Evolutionary conservation across 2,797 vertebrate species (phyloP).

Genomic region (Sandelia bainsii): DNA sequence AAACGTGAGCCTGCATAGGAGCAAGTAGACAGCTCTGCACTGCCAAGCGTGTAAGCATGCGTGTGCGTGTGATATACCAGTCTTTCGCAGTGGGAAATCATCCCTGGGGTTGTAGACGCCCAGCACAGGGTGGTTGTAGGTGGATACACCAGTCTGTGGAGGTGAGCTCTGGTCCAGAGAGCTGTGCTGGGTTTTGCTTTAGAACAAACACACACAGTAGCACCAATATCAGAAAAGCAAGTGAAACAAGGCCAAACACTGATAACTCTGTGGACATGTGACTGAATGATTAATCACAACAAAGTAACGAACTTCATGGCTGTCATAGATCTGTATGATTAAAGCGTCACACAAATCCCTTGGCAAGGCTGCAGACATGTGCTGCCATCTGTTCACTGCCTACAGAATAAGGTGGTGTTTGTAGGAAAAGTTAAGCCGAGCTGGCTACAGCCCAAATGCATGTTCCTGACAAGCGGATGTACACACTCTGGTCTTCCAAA

Average conservation of each 20-base stretch:
- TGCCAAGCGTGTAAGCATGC: background rate
- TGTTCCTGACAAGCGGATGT: conserved; percentile 71
- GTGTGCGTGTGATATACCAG: conserved; percentile 84
- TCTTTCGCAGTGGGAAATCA: conserved; percentile 98
- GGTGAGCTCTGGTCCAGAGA: conserved; percentile 99
- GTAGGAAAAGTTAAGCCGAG: conserved; percentile 65
- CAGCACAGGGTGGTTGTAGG: conserved; percentile 96
- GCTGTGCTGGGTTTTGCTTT: conserved; percentile 98
- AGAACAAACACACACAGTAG: conserved; percentile 25
- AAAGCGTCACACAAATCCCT: conserved; percentile 62
- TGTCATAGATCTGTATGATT: conserved; percentile 68
- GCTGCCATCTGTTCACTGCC: conserved; percentile 72
- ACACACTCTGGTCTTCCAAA: conserved; percentile 49
- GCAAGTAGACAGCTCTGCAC: background rate
- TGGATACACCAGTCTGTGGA: conserved; percentile 93
- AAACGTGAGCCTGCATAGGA: conserved; percentile 6
- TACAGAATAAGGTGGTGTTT: conserved; percentile 64
- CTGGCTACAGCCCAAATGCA: conserved; percentile 64
- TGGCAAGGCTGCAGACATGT: conserved; percentile 59
- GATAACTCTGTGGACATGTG: conserved; percentile 22
- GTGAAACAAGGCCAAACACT: background rate
- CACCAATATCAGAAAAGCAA: conserved; percentile 11
- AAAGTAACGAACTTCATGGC: conserved; percentile 57
- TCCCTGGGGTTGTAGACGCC: conserved; percentile 98
- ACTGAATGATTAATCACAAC: conserved; percentile 39